Evolutionary conservation across 2,113 vertebrate species (phyloP), one percentile per base, ranked within the genome.

Genomic region (Parus major): DNA sequence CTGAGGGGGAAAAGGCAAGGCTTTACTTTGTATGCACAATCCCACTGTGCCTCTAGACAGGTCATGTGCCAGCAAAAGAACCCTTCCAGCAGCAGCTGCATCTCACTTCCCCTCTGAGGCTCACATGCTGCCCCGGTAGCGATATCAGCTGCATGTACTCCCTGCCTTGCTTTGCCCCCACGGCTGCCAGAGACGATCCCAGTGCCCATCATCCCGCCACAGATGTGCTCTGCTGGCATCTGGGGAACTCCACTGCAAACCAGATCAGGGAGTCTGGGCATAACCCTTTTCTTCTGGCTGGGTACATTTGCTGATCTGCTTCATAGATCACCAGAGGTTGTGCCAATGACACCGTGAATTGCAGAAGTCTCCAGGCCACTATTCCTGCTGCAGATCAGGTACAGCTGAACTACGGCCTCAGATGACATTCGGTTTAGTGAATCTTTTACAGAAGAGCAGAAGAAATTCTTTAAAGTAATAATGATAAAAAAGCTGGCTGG

Each of bases 141-240:
- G 0, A 1, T 5, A 53, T 5, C 72, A 81, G 47, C 55, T 16
- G 15, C 75, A 41, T 15, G 1, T 0, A 2, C 22, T 61, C 28
- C 49, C n/a, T 28, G 20, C 29, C 22, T 53, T n/a, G 49, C 66
- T 20, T 15, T 44, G 36, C 19, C 35, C 60, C 6, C 56, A 24
- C 3, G 21, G 52, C 47, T 56, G 46, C 25, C 19, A 33, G 29
- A 59, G 64, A 59, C 13, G 1, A 77, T 28, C 47, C 59, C 83
- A 12, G 17, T 0, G 28, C 33, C 27, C 61, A 33, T 11, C 60
- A 3, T 0, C 10, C 9, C 36, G 25, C 42, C 82, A 22, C 2
- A 1, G 61, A 39, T 24, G 31, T 0, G 3, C 59, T 36, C 28
- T 42, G 55, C 72, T 44, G 8, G 9, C 28, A 17, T 31, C 3